Conservation (phyloP, 1,140 invertebrate genomes). For the Kradibia gibbosae region DNA sequence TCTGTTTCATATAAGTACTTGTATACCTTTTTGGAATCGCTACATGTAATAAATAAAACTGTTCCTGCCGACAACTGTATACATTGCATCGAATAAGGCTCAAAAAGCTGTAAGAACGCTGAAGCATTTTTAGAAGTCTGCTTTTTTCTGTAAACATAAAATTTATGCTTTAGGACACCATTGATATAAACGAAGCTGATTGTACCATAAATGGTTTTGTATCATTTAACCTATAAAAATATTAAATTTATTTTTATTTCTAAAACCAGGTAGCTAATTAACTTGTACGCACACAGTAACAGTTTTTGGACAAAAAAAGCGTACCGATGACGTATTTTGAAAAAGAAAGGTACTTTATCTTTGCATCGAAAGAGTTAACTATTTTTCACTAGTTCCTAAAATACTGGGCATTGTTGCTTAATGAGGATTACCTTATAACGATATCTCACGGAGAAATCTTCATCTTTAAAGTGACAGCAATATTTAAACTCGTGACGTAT, state of each 20-base stretch:
- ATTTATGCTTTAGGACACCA: neutral
- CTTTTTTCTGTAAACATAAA: slow-evolving; percentile 34
- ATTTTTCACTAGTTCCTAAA: neutral
- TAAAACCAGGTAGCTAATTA: neutral
- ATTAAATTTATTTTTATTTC: neutral
- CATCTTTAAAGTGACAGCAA: slow-evolving; percentile 8
- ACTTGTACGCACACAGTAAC: neutral
- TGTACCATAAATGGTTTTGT: neutral
- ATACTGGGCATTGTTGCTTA: neutral
- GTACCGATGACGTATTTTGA: neutral
- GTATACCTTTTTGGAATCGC: slow-evolving; percentile 58
- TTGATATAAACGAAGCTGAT: neutral
- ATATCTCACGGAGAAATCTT: neutral
- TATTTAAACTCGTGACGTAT: neutral
- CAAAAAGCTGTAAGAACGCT: slow-evolving; percentile 63
- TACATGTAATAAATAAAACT: slow-evolving; percentile 61
- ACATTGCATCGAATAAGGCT: slow-evolving; percentile 60
- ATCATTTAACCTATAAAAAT: slow-evolving; percentile 31
- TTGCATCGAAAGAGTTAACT: neutral
- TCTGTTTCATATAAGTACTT: slow-evolving; percentile 63
- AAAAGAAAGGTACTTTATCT: neutral
- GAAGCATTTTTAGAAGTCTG: slow-evolving; percentile 60
- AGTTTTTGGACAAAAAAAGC: neutral
- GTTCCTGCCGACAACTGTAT: slow-evolving; percentile 55
- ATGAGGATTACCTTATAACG: slow-evolving; percentile 19